These are phyloP conservation scores for Zaprionus capensis DNA, from an alignment of 1,140 invertebrate genomes.

Conservation along the genomic window DNA sequence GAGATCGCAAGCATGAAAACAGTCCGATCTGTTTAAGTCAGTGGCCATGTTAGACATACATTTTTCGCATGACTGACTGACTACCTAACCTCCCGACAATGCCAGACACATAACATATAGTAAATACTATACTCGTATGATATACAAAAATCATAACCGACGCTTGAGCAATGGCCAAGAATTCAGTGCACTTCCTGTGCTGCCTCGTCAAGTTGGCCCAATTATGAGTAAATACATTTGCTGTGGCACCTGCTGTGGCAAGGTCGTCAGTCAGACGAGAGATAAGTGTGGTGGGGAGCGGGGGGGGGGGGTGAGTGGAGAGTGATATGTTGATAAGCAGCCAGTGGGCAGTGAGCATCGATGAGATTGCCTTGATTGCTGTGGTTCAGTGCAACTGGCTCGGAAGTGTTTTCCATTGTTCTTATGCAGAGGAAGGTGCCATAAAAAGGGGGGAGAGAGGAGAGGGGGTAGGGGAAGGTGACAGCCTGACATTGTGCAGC, in stretches of 20 bases:
- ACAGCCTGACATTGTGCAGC: conserved; percentile 22
- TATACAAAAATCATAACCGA: background rate
- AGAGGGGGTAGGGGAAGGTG: background rate
- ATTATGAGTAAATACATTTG: conserved; percentile 9
- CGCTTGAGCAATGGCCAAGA: conserved; percentile 12
- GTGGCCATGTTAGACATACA: background rate
- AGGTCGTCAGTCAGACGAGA: conserved; percentile 19
- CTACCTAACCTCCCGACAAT: conserved; percentile 11
- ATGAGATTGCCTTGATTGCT: conserved; percentile 65
- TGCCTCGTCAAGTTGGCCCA: conserved; percentile 1
- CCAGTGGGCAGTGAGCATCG: conserved; percentile 26
- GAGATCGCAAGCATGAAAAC: background rate
- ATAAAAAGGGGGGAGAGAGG: background rate
- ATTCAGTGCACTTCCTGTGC: conserved; percentile 33
- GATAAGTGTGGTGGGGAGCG: background rate
- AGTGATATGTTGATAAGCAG: background rate
- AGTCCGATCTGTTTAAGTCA: background rate
- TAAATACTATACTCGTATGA: too few species aligned
- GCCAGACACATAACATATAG: background rate
- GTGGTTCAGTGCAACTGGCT: conserved; percentile 65
- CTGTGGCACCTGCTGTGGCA: conserved; percentile 28
- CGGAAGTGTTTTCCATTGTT: conserved; percentile 45
- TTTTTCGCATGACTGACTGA: background rate
- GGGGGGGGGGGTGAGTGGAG: too few species aligned
- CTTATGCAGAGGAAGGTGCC: conserved; percentile 5